Base-by-base conservation (phyloP, 2,888 invertebrate species). In the Mystacides longicornis region DNA sequence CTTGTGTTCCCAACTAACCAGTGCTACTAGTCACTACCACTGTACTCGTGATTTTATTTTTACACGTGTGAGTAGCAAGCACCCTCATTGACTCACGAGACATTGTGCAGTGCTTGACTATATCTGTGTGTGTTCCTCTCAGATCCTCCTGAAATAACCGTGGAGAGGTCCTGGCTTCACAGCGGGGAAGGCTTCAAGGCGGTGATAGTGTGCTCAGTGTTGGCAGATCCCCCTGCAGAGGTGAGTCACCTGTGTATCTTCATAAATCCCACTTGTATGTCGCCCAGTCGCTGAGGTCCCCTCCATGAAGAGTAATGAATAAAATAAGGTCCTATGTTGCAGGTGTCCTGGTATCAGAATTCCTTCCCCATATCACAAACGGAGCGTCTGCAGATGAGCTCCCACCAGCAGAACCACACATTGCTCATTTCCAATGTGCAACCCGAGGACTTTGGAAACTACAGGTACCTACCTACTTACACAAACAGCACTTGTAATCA, bases 271-370 rank as follows among this genome's bases (percentile, higher is more conserved):
- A n/a, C n/a, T n/a, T n/a, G n/a, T n/a, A n/a, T n/a, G n/a, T n/a
- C n/a, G n/a, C n/a, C n/a, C n/a, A n/a, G n/a, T n/a, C n/a, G n/a
- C n/a, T n/a, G n/a, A n/a, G n/a, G n/a, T n/a, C n/a, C n/a, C n/a
- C n/a, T n/a, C n/a, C n/a, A n/a, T n/a, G n/a, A n/a, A n/a, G n/a
- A n/a, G n/a, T n/a, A n/a, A n/a, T n/a, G n/a, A n/a, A n/a, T n/a
- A n/a, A n/a, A n/a, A n/a, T n/a, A n/a, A n/a, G n/a, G n/a, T n/a
- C n/a, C n/a, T 43, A 56, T 52, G 57, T 63, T 66, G 49, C 74
- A 85, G 83, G 82, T 85, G 49, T 77, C 82, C 14, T 86, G 86
- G 86, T 84, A 82, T 68, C 85, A 85, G 66, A 84, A 86, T 66
- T 84, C 84, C 57, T 83, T 83, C 64, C 80, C 81, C 0, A 70